Percentiles rank a stretch among this genome's conserved stretches.
Evolutionary conservation across 2,797 vertebrate species (phyloP).

Genomic region (Aythya fuligula): DNA sequence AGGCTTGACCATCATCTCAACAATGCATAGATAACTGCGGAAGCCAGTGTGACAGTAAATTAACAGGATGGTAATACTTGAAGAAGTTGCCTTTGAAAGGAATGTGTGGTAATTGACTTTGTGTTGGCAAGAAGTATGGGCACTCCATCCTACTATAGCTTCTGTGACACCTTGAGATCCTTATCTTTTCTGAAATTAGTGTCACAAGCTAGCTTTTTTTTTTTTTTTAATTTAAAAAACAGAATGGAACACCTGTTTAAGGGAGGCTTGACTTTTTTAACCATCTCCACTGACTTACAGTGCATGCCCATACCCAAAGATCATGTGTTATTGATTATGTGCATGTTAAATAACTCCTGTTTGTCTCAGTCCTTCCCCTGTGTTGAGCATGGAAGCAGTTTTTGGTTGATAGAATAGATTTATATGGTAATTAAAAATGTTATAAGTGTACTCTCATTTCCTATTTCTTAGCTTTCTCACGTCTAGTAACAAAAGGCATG

Average conservation of each 20-base stretch:
- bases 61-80: neutral
- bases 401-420: neutral
- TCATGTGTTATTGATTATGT: neutral
- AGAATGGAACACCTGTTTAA: neutral
- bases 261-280: neutral
- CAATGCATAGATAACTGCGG: neutral
- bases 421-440: neutral
- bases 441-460: neutral
- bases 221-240: neutral
- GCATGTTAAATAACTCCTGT: neutral
- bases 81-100: neutral
- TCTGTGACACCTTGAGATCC: neutral
- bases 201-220: neutral
- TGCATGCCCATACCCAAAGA: neutral
- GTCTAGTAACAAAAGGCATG: neutral
- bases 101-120: neutral
- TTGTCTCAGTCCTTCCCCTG: neutral
- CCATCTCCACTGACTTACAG: neutral
- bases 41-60: neutral
- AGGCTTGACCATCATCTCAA: neutral
- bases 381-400: neutral
- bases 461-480: neutral
- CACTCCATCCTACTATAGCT: fast-evolving
- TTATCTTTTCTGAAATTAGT: neutral
- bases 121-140: neutral